Evolutionary conservation across 2,888 invertebrate genomes (phyloP).

Genomic region (Polydesmus complanatus): DNA sequence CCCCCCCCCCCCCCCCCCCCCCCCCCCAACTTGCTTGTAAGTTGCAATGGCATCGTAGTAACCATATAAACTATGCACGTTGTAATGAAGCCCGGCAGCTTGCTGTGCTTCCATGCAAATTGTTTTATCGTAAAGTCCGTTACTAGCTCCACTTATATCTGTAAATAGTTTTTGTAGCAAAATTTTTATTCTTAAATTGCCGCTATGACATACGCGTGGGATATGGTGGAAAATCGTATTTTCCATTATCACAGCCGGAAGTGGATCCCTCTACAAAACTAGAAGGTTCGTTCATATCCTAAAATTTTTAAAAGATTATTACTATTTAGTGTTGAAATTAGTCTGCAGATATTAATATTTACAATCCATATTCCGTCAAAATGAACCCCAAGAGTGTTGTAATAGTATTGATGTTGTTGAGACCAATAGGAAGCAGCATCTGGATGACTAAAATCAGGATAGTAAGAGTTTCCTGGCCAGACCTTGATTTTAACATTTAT

Average conservation of each 20-base stretch:
- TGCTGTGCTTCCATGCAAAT: too few species aligned
- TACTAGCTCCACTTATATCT: too few species aligned
- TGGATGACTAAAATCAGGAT: constrained; percentile 28
- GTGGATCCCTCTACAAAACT: constrained; percentile 28
- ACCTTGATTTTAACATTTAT: constrained; percentile 17
- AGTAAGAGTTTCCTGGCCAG: constrained; percentile 21
- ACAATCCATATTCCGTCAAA: constrained; percentile 35
- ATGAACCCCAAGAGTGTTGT: constrained; percentile 18
- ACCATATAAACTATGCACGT: too few species aligned
- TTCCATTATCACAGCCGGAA: constrained; percentile 19
- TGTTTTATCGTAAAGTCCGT: too few species aligned
- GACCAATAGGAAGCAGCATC: constrained; percentile 24
- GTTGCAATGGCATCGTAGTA: too few species aligned
- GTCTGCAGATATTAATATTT: constrained; percentile 18
- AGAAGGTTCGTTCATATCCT: constrained; percentile 24
- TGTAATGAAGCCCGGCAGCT: too few species aligned
- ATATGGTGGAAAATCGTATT: constrained; percentile 22
- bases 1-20: too few species aligned
- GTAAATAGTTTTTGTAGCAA: too few species aligned
- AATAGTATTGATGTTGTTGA: constrained; percentile 23
- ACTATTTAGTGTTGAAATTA: background rate
- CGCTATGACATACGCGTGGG: constrained; percentile 20
- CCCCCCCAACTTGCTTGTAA: too few species aligned
- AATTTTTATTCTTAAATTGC: too few species aligned
- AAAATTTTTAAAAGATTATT: too few species aligned